Base-by-base conservation (phyloP, 2,797 vertebrate species). In the Peromyscus attwateri region DNA sequence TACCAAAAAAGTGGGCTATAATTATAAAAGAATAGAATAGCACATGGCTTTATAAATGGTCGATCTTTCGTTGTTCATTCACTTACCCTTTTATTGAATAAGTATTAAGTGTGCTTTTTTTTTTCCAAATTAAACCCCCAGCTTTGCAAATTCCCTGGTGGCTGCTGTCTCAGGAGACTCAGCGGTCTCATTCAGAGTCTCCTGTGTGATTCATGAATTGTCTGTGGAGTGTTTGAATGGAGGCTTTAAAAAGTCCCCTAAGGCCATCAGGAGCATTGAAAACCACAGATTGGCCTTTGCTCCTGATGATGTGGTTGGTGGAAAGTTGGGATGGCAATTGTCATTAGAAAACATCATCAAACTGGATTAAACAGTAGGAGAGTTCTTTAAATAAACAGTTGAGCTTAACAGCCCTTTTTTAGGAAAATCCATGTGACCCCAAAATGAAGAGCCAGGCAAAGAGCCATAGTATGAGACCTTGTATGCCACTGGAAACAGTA, bases 11-110 rank as follows among this genome's bases (percentile, higher is more conserved):
- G n/a, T 31, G 11, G 25, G 70, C 12, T 93, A 75, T 66, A 89
- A 27, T 75, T 95, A 25, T 77, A 92, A 89, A 94, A 40, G 71
- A 92, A 52, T 70, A 80, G 81, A 94, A 87, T 68, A 64, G 62
- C 29, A 46, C 25, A 25, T 6, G 46, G 14, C 73, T 95, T 94
- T 91, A 31, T 82, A 89, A 94, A 49, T 87, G 60, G 16, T 27
- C 84, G 34, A n/a, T 77, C 23, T 75, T 93, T 88, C 27, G n/a
- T 81, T 81, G 40, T 81, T 84, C 27, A 70, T 89, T 76, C 27
- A n/a, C n/a, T 75, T 79, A 46, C 25, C 66, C 73, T 79, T 92
- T 84, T 83, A 93, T 84, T 55, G 16, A 46, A 17, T n/a, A 85
- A 88, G 57, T 77, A 73, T 84, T 40, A 76, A 64, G 0, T 62